phyloP scores from a whole-genome alignment of 2,113 vertebrate species.

The Aegithalos caudatus region DNA sequence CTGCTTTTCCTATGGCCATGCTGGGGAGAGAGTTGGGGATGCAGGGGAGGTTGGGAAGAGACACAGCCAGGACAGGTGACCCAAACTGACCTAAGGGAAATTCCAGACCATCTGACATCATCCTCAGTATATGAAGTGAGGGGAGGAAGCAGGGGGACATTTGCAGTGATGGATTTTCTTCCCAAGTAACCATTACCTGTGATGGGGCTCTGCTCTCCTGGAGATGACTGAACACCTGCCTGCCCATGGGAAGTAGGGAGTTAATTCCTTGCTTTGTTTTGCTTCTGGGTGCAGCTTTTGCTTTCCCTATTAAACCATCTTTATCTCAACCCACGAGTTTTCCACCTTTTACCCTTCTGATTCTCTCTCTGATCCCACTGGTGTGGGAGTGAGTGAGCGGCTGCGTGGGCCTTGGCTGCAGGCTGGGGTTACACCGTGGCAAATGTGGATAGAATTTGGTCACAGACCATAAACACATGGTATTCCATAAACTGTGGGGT shows the following conservation, averaged over 20 bases:
- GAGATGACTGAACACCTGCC: not conserved
- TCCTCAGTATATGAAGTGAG: not conserved
- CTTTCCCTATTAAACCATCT: not conserved
- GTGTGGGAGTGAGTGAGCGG: rapidly evolving
- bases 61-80: not conserved
- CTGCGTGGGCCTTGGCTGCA: not conserved
- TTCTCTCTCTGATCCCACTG: rapidly evolving
- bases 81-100: not conserved
- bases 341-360: not conserved
- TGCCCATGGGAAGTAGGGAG: not conserved
- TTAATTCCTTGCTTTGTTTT: not conserved
- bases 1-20: rapidly evolving
- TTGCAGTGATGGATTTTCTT: not conserved
- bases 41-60: not conserved
- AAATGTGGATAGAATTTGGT: not conserved
- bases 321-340: not conserved
- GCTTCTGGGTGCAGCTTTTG: not conserved
- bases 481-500: no score
- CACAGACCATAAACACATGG: no score
- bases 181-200: not conserved
- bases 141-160: not conserved
- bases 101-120: not conserved
- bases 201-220: not conserved
- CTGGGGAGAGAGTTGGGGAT: rapidly evolving
- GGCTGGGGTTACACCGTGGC: not conserved